Conservation (phyloP, 1,140 invertebrate genomes). For the Drosophila grimshawi region DNA sequence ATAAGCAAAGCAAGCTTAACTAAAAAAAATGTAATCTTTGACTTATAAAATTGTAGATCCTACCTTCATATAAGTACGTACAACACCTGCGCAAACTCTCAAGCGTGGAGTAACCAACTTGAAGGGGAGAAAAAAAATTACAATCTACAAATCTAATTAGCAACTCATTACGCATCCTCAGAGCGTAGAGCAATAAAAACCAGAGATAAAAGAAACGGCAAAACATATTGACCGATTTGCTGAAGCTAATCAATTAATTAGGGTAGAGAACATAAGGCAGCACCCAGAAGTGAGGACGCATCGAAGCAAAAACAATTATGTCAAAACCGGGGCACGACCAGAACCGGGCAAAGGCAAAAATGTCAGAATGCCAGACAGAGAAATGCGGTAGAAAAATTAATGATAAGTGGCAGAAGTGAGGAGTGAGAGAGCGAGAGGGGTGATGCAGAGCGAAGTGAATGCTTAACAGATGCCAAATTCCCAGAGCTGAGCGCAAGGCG, state of each 20-base stretch:
- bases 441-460: conserved; percentile 29
- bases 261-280: conserved; percentile 35
- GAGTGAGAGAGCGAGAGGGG: neutral
- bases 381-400: conserved; percentile 80
- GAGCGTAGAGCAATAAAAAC: conserved; percentile 50
- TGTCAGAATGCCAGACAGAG: conserved; percentile 77
- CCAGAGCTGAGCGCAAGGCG: conserved; percentile 47
- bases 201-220: conserved; percentile 34
- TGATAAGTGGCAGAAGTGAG: conserved; percentile 71
- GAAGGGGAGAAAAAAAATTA: conserved; percentile 40
- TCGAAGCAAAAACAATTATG: conserved; percentile 75
- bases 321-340: conserved; percentile 61
- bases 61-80: neutral
- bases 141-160: conserved; percentile 80
- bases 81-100: conserved; percentile 46
- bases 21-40: conserved; percentile 5
- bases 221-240: conserved; percentile 82
- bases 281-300: conserved; percentile 18
- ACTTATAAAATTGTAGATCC: conserved; percentile 3
- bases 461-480: conserved; percentile 61
- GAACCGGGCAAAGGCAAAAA: conserved; percentile 53
- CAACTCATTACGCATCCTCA: conserved; percentile 73
- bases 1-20: neutral
- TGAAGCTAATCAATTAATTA: conserved; percentile 83
- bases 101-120: conserved; percentile 21